Conservation (phyloP, 2,888 invertebrate genomes). For the Resseliella maxima region DNA sequence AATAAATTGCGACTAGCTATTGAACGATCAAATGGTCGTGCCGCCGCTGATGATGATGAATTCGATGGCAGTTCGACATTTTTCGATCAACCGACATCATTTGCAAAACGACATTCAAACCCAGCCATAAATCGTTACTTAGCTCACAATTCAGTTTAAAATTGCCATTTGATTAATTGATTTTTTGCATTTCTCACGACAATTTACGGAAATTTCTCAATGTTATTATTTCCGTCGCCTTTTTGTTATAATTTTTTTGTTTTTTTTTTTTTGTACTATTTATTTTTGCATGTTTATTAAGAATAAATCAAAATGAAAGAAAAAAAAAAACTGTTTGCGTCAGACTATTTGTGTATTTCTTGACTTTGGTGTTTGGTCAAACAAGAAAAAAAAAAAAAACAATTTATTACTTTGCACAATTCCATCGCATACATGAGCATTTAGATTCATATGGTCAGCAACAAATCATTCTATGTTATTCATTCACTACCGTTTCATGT, state of each 20-base stretch:
- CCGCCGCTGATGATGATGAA: background rate
- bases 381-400: too few relatives aligned
- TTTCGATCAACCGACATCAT: background rate
- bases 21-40: background rate
- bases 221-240: background rate
- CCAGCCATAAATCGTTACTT: background rate
- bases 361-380: too few relatives aligned
- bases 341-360: too few relatives aligned
- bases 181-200: background rate
- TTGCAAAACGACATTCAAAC: background rate
- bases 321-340: too few relatives aligned
- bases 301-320: background rate
- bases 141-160: background rate
- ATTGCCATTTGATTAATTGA: background rate
- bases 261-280: background rate
- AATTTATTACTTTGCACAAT: background rate
- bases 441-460: too few relatives aligned
- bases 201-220: slow-evolving; percentile 14
- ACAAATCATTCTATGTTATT: background rate
- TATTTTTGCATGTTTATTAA: background rate
- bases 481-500: background rate
- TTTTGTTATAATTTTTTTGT: background rate
- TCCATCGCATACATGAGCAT: too few relatives aligned
- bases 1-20: background rate
- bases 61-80: background rate